phyloP scores from a whole-genome alignment of 92 coral and sea anemone genomes.

The Phenganax stokvisi region DNA sequence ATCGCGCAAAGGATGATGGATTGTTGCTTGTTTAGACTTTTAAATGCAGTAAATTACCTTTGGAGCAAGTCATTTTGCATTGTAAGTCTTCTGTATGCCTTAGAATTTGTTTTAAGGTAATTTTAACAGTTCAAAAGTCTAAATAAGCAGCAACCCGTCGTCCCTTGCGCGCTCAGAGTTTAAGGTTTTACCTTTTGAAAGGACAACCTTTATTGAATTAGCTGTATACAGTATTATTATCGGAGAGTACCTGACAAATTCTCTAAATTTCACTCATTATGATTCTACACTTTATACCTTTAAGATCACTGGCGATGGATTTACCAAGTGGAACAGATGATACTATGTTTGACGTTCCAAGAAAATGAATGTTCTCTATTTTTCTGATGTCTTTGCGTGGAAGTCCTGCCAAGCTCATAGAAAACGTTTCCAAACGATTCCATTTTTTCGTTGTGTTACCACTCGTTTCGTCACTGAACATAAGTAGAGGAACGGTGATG shows the following conservation, averaged over 20 bases:
- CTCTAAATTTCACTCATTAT: neutral
- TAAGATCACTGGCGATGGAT: constrained; percentile 19
- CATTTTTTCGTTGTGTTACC: constrained; percentile 29
- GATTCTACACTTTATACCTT: neutral
- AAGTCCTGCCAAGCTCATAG: constrained; percentile 23
- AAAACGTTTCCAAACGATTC: constrained; percentile 14
- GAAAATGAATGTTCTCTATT: constrained; percentile 12
- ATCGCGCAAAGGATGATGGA: too few species aligned
- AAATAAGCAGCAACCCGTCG: neutral
- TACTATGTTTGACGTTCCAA: constrained; percentile 17
- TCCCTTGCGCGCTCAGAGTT: neutral
- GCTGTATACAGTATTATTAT: neutral
- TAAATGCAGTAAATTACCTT: too few species aligned
- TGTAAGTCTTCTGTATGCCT: too few species aligned
- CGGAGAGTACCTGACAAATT: neutral
- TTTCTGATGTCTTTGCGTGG: neutral
- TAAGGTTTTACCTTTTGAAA: too few species aligned
- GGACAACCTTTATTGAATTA: too few species aligned
- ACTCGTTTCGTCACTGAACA: constrained; percentile 20
- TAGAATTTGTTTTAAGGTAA: too few species aligned
- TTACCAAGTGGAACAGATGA: constrained; percentile 19
- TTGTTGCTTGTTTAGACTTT: too few species aligned
- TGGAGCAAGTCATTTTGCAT: too few species aligned
- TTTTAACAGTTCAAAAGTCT: too few species aligned
- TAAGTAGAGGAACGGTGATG: constrained; percentile 1